Conservation (phyloP, 2,797 vertebrate genomes). For the Sternotherus odoratus region DNA sequence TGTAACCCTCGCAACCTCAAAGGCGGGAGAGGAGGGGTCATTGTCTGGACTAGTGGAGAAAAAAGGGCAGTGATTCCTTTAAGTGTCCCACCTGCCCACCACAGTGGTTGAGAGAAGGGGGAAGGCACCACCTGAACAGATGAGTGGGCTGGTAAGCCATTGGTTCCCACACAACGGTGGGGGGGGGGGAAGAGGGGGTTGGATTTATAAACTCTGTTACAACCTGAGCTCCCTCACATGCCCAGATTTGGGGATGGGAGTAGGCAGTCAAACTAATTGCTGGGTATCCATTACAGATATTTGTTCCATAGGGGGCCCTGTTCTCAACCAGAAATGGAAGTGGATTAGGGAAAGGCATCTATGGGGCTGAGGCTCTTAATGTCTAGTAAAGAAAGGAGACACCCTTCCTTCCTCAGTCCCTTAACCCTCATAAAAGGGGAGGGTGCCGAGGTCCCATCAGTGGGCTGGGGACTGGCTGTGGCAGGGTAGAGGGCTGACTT, state of each 20-base stretch:
- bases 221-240: neutral
- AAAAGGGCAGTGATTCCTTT: neutral
- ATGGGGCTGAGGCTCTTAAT: neutral
- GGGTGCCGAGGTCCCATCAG: neutral
- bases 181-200: too few species aligned
- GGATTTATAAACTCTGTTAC: neutral
- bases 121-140: neutral
- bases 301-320: neutral
- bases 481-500: neutral
- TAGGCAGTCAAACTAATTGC: neutral
- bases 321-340: neutral
- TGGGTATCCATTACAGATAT: neutral
- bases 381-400: neutral
- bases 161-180: neutral
- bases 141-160: neutral
- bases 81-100: neutral
- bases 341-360: neutral
- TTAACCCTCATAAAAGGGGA: neutral
- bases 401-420: neutral
- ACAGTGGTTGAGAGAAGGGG: neutral
- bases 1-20: neutral
- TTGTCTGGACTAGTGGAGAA: neutral
- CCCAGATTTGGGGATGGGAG: neutral
- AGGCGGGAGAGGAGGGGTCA: neutral
- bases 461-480: neutral